phyloP scores from a whole-genome alignment of 2,888 invertebrate genomes.

The Hydropsyche betteni region DNA sequence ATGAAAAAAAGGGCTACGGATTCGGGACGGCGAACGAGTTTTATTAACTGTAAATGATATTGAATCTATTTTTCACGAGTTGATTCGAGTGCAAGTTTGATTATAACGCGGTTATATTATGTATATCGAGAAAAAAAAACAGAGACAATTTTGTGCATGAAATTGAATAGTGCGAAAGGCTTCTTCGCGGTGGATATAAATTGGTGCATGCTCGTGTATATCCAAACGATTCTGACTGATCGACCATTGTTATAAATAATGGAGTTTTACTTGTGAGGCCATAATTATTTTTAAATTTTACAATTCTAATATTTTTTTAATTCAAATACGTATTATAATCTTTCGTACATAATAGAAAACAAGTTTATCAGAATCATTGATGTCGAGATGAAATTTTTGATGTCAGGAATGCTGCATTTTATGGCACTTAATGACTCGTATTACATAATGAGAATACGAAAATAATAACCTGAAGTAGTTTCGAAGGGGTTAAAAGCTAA shows the following conservation, averaged over 20 bases:
- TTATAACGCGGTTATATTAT: background rate
- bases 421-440: background rate
- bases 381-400: background rate
- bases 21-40: slow-evolving; percentile 4
- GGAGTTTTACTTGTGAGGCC: slow-evolving; percentile 25
- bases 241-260: slow-evolving; percentile 10
- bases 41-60: slow-evolving; percentile 27
- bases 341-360: too few species aligned
- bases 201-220: background rate
- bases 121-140: background rate
- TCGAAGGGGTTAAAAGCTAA: background rate
- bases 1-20: slow-evolving; percentile 2
- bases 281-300: slow-evolving; percentile 24
- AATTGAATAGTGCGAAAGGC: background rate
- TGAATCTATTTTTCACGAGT: background rate
- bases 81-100: background rate
- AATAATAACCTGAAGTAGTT: background rate
- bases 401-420: background rate
- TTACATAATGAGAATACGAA: background rate
- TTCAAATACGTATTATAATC: too few species aligned
- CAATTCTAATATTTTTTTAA: background rate
- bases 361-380: background rate
- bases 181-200: slow-evolving; percentile 6
- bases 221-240: background rate
- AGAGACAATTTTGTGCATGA: background rate